Conservation (phyloP, 2,888 invertebrate species). For the Microplitis deprimator region DNA sequence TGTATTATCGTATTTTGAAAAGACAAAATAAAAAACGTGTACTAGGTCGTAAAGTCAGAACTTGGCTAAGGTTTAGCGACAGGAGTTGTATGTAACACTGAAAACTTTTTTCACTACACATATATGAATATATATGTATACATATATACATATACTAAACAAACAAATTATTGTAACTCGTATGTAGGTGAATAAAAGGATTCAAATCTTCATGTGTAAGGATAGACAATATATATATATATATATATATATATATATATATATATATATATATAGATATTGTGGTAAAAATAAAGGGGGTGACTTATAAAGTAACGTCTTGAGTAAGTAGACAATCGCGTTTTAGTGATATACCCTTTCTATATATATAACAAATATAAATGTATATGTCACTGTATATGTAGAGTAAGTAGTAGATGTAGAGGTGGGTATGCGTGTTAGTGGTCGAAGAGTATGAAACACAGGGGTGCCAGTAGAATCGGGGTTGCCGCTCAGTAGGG, state of each 20-base stretch:
- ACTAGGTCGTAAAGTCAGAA: slow-evolving; percentile 36
- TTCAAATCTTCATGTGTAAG: background rate
- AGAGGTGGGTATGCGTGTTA: background rate
- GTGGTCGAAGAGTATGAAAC: slow-evolving; percentile 14
- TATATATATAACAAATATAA: background rate
- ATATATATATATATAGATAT: background rate
- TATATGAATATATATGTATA: background rate
- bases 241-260: too few species aligned
- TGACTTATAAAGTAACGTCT: slow-evolving; percentile 21
- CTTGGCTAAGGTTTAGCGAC: slow-evolving; percentile 25
- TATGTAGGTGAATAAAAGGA: background rate
- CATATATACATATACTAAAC: background rate
- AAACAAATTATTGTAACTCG: background rate
- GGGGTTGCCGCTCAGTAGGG: slow-evolving; percentile 59
- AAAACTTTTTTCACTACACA: slow-evolving; percentile 11
- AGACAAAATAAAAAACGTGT: background rate
- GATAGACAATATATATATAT: background rate
- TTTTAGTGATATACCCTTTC: slow-evolving; percentile 12
- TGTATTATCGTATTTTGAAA: slow-evolving; percentile 18
- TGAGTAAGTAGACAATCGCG: slow-evolving; percentile 30
- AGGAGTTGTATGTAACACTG: slow-evolving; percentile 12
- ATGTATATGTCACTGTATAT: background rate
- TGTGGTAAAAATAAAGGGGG: slow-evolving; percentile 1
- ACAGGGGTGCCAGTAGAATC: slow-evolving; percentile 40
- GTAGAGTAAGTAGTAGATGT: slow-evolving; percentile 3